A percentile compares a stretch with the other conserved stretches of the same genome.
Evolutionary conservation across 2,113 vertebrate species (phyloP).

Genomic region (Chionis minor): DNA sequence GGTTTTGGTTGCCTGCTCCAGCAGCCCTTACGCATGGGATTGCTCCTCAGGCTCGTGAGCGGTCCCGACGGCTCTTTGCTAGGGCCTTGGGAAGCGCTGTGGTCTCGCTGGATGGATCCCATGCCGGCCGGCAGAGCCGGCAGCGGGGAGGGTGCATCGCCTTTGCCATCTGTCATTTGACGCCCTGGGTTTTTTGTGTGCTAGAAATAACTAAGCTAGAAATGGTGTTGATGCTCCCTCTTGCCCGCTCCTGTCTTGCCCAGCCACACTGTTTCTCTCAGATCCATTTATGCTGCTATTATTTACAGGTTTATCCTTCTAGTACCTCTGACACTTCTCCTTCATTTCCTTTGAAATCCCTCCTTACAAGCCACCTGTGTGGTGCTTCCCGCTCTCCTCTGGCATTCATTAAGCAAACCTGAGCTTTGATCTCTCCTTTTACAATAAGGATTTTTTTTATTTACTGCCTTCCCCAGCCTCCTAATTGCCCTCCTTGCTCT

Average conservation of each 20-base stretch:
- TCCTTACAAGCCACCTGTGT: not conserved
- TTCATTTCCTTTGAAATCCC: not conserved
- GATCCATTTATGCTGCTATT: not conserved
- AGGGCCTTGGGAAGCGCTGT: not conserved
- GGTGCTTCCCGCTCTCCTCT: not conserved
- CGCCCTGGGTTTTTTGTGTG: not conserved
- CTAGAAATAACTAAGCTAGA: not conserved
- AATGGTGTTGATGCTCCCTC: not conserved
- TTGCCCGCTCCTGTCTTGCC: not conserved
- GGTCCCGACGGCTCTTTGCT: not conserved
- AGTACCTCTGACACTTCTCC: not conserved
- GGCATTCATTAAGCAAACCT: not conserved
- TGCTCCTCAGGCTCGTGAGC: not conserved
- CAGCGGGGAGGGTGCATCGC: fast-evolving
- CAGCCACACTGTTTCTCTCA: not conserved
- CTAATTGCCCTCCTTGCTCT: not conserved
- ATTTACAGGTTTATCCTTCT: not conserved
- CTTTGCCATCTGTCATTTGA: not conserved
- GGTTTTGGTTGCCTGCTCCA: not conserved
- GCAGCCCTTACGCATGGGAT: not conserved
- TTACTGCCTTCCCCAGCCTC: not conserved
- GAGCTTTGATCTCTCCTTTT: not conserved
- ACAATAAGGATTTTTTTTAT: not conserved
- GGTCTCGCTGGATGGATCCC: fast-evolving
- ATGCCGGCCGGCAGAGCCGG: not conserved